A percentile compares a stretch with the other conserved stretches of the same genome.
Evolutionary conservation across 2,113 vertebrate species (phyloP).

Genomic region (Chionis minor): DNA sequence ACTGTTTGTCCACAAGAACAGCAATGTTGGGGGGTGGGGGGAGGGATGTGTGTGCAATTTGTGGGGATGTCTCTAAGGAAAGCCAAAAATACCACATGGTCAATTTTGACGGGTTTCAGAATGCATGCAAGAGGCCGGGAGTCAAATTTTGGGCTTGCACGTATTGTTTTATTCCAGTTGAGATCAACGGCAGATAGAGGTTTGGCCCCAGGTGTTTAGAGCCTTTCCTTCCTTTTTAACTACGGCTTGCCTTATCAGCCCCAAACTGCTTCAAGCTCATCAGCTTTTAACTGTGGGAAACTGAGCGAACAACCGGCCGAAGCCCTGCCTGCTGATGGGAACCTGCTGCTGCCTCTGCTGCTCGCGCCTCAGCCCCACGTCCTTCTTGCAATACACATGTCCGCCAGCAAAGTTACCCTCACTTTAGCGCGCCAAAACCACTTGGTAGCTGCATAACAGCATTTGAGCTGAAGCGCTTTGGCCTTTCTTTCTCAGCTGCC

Average conservation of each 20-base stretch:
- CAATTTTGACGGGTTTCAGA: neutral
- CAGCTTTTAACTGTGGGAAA: conserved; percentile 53
- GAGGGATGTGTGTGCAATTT: neutral
- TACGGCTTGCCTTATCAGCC: neutral
- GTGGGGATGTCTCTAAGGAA: neutral
- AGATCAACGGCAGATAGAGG: conserved; percentile 27
- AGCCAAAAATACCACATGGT: neutral
- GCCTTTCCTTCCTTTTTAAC: conserved; percentile 55
- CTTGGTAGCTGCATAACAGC: neutral
- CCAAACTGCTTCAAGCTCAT: conserved; percentile 21
- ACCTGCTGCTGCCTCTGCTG: neutral
- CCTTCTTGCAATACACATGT: neutral
- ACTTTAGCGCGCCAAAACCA: neutral
- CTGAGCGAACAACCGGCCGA: neutral
- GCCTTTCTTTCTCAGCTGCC: neutral
- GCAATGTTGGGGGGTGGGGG: neutral
- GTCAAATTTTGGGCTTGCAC: neutral
- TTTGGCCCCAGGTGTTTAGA: conserved; percentile 55
- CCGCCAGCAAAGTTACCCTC: neutral
- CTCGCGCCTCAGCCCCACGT: neutral
- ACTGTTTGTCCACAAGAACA: neutral
- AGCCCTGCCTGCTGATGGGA: neutral
- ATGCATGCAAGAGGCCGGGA: neutral
- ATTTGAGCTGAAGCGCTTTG: neutral
- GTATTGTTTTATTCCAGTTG: neutral